Base-by-base conservation (phyloP, 2,888 invertebrate genomes). In the Cephus nigrinus region DNA sequence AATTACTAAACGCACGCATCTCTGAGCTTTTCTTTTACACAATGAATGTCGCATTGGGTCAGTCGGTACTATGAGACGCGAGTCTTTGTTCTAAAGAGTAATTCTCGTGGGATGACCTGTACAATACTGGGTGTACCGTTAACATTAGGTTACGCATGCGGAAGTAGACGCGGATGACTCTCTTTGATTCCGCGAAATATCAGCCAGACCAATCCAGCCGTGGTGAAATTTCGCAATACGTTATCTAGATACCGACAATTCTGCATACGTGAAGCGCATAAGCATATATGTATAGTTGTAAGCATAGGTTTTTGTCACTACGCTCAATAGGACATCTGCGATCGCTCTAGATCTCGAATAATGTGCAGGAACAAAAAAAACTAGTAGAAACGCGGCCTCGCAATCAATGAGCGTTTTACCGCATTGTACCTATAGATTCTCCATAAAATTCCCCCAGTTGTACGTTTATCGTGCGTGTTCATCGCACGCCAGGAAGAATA, bases 91-190 rank as follows among this genome's bases (percentile, higher is more conserved):
- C 85, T 82, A 85, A 85, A 86, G 80, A 84, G 85, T 82, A 80
- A 55, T 5, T 55, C 40, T 55, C 40, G 1, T 55, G 40, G 40
- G 15, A 55, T 55, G 40, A 55, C 23, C 40, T 55, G 84, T 79
- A 81, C 84, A 84, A 88, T 86, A 88, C 85, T 84, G 84, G 81
- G 82, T 55, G 23, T 81, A 83, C 86, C 87, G 86, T 88, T 88
- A 87, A 85, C 85, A 86, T 85, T 85, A 81, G 23, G 23, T 55
- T 55, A 55, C 40, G 40, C 40, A 55, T 55, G 40, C 40, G 40
- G 40, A 55, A 55, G 40, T 55, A 55, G 23, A 55, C 23, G 40
- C 40, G 40, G 40, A 55, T 55, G 23, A 55, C 23, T 55, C 40
- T 55, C 40, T 55, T 55, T 55, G 40, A 55, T 55, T 55, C 40